Evolutionary conservation across 1,140 invertebrate species (phyloP).

Genomic region (Drosophila lini): DNA sequence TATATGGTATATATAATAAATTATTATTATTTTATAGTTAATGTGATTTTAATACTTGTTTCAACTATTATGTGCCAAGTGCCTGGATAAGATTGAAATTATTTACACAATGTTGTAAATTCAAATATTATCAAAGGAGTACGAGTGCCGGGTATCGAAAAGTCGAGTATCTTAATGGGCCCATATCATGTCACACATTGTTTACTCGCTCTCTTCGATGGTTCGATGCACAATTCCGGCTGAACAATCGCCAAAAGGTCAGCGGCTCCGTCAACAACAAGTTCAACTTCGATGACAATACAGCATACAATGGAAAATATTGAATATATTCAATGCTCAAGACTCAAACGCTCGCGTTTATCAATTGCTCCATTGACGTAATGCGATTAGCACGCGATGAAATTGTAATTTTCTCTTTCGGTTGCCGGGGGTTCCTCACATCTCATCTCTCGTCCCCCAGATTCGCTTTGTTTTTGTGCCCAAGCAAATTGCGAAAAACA

Average conservation of each 20-base stretch:
- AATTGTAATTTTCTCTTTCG: slow-evolving; percentile 48
- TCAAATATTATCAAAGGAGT: neutral
- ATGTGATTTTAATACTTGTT: neutral
- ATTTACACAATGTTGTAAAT: neutral
- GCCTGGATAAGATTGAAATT: slow-evolving; percentile 7
- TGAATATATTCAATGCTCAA: neutral
- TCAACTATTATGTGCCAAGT: neutral
- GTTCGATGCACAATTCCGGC: slow-evolving; percentile 17
- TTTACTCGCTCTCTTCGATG: slow-evolving; percentile 20
- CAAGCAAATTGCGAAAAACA: slow-evolving; percentile 43
- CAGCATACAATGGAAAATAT: slow-evolving; percentile 1
- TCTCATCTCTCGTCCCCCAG: neutral
- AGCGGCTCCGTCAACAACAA: slow-evolving; percentile 59
- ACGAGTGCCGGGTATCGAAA: slow-evolving; percentile 1
- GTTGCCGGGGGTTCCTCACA: slow-evolving; percentile 24
- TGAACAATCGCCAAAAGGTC: slow-evolving; percentile 35
- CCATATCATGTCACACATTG: slow-evolving; percentile 5
- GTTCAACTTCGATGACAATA: slow-evolving; percentile 46
- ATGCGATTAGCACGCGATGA: slow-evolving; percentile 61
- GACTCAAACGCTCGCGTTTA: slow-evolving; percentile 29
- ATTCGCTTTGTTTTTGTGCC: slow-evolving; percentile 21
- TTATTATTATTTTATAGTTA: neutral
- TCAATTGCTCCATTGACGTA: slow-evolving; percentile 72
- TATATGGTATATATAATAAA: neutral
- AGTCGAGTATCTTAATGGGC: slow-evolving; percentile 8